Percentiles rank a stretch among this genome's conserved stretches.
phyloP scores from a whole-genome alignment of 2,888 invertebrate genomes.

The Drosophila niveifrons region DNA sequence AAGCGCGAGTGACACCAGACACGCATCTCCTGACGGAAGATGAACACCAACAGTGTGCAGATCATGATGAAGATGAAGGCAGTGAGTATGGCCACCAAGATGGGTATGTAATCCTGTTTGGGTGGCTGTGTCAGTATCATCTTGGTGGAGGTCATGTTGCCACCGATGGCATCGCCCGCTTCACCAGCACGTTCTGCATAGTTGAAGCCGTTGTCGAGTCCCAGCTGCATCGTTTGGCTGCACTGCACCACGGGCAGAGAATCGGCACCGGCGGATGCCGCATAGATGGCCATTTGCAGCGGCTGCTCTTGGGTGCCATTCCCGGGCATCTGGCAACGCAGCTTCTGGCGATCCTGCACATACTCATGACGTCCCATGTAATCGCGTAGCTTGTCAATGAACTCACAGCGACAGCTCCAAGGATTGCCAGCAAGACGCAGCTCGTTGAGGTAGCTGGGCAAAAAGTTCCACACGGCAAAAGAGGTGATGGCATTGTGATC shows the following conservation, averaged over 20 bases:
- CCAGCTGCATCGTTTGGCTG: constrained; percentile 71
- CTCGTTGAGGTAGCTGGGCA: constrained; percentile 88
- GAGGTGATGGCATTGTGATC: constrained; percentile 93
- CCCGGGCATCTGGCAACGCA: constrained; percentile 88
- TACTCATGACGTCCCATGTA: constrained; percentile 92
- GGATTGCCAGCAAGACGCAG: constrained; percentile 92
- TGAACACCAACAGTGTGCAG: constrained; percentile 91
- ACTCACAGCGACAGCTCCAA: constrained; percentile 95
- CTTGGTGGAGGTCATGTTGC: constrained; percentile 90
- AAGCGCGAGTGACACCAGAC: constrained; percentile 95
- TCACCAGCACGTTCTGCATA: constrained; percentile 58
- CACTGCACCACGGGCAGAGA: constrained; percentile 78
- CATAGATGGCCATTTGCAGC: constrained; percentile 75
- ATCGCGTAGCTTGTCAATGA: constrained; percentile 91
- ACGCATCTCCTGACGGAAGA: constrained; percentile 92
- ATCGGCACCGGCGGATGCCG: constrained; percentile 56
- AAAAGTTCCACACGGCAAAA: constrained; percentile 92
- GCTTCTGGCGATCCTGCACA: constrained; percentile 91
- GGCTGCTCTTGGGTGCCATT: constrained; percentile 69
- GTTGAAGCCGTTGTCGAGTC: constrained; percentile 60
- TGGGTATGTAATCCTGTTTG: constrained; percentile 93
- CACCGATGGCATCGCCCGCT: constrained; percentile 82
- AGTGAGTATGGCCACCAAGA: constrained; percentile 91
- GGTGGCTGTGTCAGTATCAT: constrained; percentile 85
- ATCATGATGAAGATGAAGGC: constrained; percentile 91